Conservation (phyloP, 2,113 vertebrate genomes). For the Ceyx cyanopectus region DNA sequence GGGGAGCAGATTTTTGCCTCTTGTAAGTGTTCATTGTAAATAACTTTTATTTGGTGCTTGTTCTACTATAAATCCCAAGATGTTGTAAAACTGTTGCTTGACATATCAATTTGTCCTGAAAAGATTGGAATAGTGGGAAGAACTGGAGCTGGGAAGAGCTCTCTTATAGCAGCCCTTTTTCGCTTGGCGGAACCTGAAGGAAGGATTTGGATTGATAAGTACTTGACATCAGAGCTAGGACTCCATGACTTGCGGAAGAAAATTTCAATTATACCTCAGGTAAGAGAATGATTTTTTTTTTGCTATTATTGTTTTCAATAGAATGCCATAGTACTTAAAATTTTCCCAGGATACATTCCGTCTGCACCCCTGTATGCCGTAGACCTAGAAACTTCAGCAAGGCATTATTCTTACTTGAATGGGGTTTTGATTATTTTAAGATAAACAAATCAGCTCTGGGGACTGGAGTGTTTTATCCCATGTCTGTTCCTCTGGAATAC, state of each 20-base stretch:
- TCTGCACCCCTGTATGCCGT: neutral
- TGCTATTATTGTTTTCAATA: neutral
- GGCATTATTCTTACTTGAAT: rapidly evolving
- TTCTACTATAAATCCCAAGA: neutral
- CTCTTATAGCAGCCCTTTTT: slow-evolving; percentile 93
- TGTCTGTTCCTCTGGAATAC: neutral
- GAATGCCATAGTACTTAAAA: neutral
- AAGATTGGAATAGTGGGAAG: slow-evolving; percentile 93
- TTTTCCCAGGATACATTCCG: neutral
- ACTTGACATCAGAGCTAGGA: slow-evolving; percentile 90
- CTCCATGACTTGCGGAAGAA: slow-evolving; percentile 93
- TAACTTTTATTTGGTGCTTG: slow-evolving; percentile 3
- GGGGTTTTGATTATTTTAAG: neutral
- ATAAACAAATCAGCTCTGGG: neutral
- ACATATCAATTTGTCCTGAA: neutral
- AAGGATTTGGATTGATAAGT: slow-evolving; percentile 90
- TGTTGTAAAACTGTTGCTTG: neutral
- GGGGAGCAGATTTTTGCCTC: neutral
- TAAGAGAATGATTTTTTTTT: slow-evolving; percentile 53
- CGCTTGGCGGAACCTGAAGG: slow-evolving; percentile 92
- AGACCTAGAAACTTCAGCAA: neutral
- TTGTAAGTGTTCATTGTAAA: neutral
- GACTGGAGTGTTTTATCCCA: neutral
- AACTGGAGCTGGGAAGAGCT: slow-evolving; percentile 95
- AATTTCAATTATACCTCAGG: slow-evolving; percentile 98